Evolutionary conservation across 2,888 invertebrate species (phyloP), one percentile per base, ranked within the genome.

Genomic region (Lordiphosa andalusiaca): DNA sequence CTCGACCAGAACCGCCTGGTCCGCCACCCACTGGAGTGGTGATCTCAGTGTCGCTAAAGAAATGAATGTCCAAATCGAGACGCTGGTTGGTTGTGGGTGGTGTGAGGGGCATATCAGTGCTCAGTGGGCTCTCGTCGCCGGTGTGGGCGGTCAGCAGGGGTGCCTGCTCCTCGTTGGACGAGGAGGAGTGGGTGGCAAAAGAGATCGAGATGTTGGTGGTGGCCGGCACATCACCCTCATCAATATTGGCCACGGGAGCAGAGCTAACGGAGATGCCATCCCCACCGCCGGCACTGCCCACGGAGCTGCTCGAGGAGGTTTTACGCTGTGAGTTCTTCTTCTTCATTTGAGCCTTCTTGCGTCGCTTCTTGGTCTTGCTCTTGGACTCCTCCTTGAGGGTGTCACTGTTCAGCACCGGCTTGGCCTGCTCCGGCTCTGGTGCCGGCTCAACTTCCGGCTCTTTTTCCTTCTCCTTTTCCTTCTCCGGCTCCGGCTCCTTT

Each of bases 21-120:
- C 85, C 85, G 1, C 92, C 92, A 5, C 92, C 92, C 4, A 93
- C 92, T 1, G 76, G 70, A 10, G 73, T 61, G n/a, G 94, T 94
- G 48, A 96, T 91, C 91, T 98, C 98, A 0, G 96, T 95, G 87
- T 98, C 98, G 87, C 98, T 98, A 90, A 96, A 98, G 91, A 97
- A 97, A 87, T 97, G 95, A 73, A 94, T 93, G 87, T 95, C 94
- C 7, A 92, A 91, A 84, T 93, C 93, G 25, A 88, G 81, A 37
- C 87, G 85, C 2, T 55, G 50, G 12, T 62, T 67, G n/a, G 88
- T 88, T 53, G 89, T 83, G 10, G 30, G 16, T 16, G 44, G 44
- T 3, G 44, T 44, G 5, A 16, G 25, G 7, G 25, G 25, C 25
- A 25, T 6, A 25, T 25, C 25, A 25, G 6, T 25, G 25, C 25